Evolutionary conservation across 2,113 vertebrate species (phyloP), one percentile per base, ranked within the genome.

Genomic region (Oryzias curvinotus): DNA sequence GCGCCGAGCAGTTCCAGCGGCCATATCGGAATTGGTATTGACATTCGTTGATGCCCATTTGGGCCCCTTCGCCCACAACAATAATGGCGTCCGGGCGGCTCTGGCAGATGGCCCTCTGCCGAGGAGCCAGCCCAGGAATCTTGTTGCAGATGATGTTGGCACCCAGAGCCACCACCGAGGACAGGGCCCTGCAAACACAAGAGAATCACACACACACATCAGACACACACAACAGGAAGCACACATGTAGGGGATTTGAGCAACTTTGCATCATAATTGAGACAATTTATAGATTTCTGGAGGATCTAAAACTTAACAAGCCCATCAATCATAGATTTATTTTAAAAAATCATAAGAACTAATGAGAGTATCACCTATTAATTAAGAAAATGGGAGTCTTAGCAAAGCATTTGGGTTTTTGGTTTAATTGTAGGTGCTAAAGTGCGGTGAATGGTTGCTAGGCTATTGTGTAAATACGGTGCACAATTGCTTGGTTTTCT

Each of bases 131-230:
- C 68, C 97, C 97, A 2, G 97, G 97, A 73, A 99, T 99, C 93
- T 98, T 99, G 93, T 99, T 99, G 95, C 97, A 99, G 93, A 99
- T 99, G 88, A 98, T 98, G 82, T 99, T 99, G 85, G 88, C 88
- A 62, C 88, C 88, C 75, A 90, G 84, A 79, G 85, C 97, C 79
- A 88, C 88, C 75, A 90, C 88, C 0, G 97, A 99, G 25, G 97
- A 90, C 71, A 90, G 76, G 82, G 88, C 88, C 83, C 88, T 89
- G 88, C 60, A 50, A 7, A 61, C 53, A 68, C 3, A 50, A 68
- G 75, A 84, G 63, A 78, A 73, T 65, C 52, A 74, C 57, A 76
- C 36, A 23, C 36, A n/a, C 52, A 47, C 46, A 63, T 63, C 56
- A 25, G 3, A 68, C 52, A 57, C 15, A 57, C 51, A 45, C 46